Conservation (phyloP, 1,140 invertebrate species). For the Asbolus verrucosus region DNA sequence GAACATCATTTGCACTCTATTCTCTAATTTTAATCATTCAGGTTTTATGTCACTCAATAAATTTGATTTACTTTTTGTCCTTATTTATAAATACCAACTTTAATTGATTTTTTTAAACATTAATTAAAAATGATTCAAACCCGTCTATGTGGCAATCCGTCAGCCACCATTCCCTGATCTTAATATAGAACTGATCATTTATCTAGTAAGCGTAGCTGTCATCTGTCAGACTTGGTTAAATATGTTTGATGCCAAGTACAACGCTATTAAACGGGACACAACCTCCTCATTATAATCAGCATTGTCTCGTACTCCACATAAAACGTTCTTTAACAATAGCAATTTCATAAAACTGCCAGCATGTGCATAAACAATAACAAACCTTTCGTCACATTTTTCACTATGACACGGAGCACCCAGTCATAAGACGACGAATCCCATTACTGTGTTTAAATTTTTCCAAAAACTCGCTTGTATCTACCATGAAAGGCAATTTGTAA, state of each 20-base stretch:
- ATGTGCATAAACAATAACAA: conserved; percentile 26
- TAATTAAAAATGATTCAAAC: conserved; percentile 51
- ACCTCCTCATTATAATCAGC: conserved; percentile 41
- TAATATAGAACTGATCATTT: conserved; percentile 59
- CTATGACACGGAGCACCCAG: neutral
- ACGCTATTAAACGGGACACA: conserved; percentile 47
- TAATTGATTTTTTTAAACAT: conserved; percentile 41
- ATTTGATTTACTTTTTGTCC: conserved; percentile 33
- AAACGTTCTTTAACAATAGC: conserved; percentile 35
- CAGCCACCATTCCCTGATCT: conserved; percentile 50
- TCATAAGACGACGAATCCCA: too few relatives aligned
- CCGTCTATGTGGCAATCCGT: conserved; percentile 49
- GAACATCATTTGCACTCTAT: neutral
- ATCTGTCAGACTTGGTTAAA: conserved; percentile 54
- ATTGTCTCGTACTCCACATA: conserved; percentile 38
- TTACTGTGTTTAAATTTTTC: too few relatives aligned
- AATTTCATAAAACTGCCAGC: conserved; percentile 39
- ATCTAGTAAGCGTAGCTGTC: conserved; percentile 55
- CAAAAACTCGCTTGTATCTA: too few relatives aligned
- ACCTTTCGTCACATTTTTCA: conserved; percentile 27
- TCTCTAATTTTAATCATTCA: neutral
- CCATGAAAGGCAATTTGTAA: too few relatives aligned
- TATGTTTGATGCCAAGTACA: conserved; percentile 50
- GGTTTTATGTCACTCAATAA: conserved; percentile 18
- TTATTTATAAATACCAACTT: conserved; percentile 4